phyloP scores from a whole-genome alignment of 23 tunicate species.

The Styela plicata region DNA sequence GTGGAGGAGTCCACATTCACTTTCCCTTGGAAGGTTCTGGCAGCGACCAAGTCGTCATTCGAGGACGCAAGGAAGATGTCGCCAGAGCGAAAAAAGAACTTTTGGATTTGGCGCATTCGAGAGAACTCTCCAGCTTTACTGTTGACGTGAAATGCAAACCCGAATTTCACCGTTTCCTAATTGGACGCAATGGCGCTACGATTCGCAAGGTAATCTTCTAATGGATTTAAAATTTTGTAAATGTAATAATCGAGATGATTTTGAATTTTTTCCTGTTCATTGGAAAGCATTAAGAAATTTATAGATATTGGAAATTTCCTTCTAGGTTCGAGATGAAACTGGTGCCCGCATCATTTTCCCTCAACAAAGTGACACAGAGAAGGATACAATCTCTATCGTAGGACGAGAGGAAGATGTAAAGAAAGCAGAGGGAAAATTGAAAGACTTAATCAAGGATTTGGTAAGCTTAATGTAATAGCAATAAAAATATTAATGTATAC shows the following conservation, averaged over 20 bases:
- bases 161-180: constrained; percentile 85
- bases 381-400: constrained; percentile 71
- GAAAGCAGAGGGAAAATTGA: constrained; percentile 56
- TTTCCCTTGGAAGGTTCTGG: constrained; percentile 89
- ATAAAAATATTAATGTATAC: too few species aligned
- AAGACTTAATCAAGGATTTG: constrained; percentile 53
- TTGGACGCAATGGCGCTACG: constrained; percentile 79
- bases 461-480: constrained; percentile 33
- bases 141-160: constrained; percentile 74
- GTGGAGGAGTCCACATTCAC: constrained; percentile 90
- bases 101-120: constrained; percentile 69
- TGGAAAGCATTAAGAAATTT: too few species aligned
- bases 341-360: constrained; percentile 93
- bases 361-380: constrained; percentile 60
- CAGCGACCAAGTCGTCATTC: constrained; percentile 79
- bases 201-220: constrained; percentile 32
- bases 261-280: too few species aligned
- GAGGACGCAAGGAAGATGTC: constrained; percentile 81
- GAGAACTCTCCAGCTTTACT: constrained; percentile 80
- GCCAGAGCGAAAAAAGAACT: constrained; percentile 69
- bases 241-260: too few species aligned
- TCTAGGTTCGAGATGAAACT: constrained; percentile 85
- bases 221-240: too few species aligned
- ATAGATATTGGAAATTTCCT: too few species aligned
- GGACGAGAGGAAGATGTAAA: constrained; percentile 85